phyloP scores from a whole-genome alignment of 2,797 vertebrate genomes.

The Caiman crocodilus region DNA sequence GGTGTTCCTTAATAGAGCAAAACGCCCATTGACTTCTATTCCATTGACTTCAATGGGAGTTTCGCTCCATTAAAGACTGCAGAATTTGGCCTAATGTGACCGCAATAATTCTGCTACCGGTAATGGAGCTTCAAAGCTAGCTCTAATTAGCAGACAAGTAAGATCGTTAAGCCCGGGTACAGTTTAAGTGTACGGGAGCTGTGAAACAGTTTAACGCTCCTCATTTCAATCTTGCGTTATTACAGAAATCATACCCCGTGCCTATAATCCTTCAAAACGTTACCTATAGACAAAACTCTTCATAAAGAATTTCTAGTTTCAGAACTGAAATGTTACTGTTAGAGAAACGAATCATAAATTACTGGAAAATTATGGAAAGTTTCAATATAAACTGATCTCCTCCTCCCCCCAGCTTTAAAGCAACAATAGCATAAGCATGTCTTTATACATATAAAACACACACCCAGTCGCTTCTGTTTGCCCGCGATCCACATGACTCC shows the following conservation, averaged over 20 bases:
- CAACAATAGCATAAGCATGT: not conserved
- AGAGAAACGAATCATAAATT: not conserved
- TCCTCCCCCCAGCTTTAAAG: fast-evolving
- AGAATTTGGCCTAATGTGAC: conserved; percentile 72
- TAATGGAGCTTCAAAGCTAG: conserved; percentile 71
- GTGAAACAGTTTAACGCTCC: not conserved
- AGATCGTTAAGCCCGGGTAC: conserved; percentile 65
- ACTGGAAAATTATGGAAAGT: not conserved
- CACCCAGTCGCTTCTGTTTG: not conserved
- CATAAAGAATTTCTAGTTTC: not conserved
- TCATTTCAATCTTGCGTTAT: not conserved
- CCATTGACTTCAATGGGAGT: conserved; percentile 67
- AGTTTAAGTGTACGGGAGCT: not conserved
- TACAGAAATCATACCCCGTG: not conserved
- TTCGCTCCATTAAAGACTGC: conserved; percentile 70
- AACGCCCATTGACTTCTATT: conserved; percentile 66
- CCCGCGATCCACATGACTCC: not conserved
- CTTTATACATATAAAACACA: not conserved
- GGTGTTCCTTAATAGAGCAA: conserved; percentile 59
- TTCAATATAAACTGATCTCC: not conserved
- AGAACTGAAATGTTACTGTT: not conserved
- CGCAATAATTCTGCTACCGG: conserved; percentile 70
- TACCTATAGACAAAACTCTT: not conserved
- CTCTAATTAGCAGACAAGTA: conserved; percentile 71
- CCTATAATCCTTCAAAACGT: not conserved